Conservation (phyloP, 1,140 invertebrate species). For the Nymphalis io region DNA sequence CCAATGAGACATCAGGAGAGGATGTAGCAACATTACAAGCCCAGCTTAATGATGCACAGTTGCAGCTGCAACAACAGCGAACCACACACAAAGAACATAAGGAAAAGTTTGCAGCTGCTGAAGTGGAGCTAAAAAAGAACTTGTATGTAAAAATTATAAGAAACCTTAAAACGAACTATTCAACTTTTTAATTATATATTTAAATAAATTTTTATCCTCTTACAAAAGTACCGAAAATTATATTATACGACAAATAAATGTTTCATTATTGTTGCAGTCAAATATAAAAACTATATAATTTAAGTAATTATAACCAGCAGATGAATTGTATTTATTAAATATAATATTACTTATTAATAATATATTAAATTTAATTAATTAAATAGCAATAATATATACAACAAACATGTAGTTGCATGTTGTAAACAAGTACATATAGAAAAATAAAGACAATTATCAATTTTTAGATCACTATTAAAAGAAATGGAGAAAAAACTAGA, state of each 20-base stretch:
- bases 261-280: too few species aligned
- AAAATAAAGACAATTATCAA: not conserved
- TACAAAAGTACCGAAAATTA: too few species aligned
- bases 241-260: too few species aligned
- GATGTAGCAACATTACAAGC: constrained; percentile 78
- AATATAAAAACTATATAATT: too few species aligned
- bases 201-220: too few species aligned
- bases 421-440: not conserved
- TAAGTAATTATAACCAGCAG: too few species aligned
- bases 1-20: constrained; percentile 76
- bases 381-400: too few species aligned
- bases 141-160: constrained; percentile 47
- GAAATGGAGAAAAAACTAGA: constrained; percentile 76
- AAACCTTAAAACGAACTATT: too few species aligned
- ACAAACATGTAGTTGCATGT: not conserved
- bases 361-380: too few species aligned
- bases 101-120: constrained; percentile 43
- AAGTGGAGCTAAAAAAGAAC: constrained; percentile 55
- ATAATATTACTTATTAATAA: too few species aligned
- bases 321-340: too few species aligned
- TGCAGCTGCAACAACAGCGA: constrained; percentile 59
- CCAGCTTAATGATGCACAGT: constrained; percentile 74
- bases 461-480: constrained; percentile 74
- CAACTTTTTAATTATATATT: too few species aligned
- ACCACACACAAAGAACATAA: constrained; percentile 47